These are phyloP conservation scores for Halictus quadricinctus DNA, from an alignment of 2,888 invertebrate genomes.

Conservation along the genomic window DNA sequence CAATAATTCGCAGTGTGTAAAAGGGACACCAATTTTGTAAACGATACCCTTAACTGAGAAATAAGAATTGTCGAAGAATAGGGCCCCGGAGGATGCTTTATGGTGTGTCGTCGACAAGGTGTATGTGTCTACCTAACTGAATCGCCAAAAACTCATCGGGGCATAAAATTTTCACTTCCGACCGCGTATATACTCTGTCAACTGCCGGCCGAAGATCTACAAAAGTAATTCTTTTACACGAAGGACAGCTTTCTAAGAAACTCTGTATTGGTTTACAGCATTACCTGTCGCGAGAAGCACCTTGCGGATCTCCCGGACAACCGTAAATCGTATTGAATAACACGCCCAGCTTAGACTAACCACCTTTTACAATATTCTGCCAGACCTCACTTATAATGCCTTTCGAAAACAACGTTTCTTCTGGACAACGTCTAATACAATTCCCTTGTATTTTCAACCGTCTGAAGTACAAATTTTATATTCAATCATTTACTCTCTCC, in stretches of 20 bases:
- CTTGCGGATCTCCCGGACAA: slow-evolving; percentile 59
- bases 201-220: slow-evolving; percentile 13
- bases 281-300: slow-evolving; percentile 76
- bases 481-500: neutral
- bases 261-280: slow-evolving; percentile 72
- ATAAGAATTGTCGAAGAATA: slow-evolving; percentile 3
- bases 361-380: slow-evolving; percentile 7
- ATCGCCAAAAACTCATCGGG: slow-evolving; percentile 9
- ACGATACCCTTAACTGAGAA: neutral
- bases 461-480: neutral
- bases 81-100: slow-evolving; percentile 8
- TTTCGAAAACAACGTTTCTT: neutral
- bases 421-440: neutral
- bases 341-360: slow-evolving; percentile 9
- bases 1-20: neutral
- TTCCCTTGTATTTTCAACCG: neutral
- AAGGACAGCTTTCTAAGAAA: slow-evolving; percentile 57
- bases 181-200: slow-evolving; percentile 5
- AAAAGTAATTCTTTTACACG: slow-evolving; percentile 32
- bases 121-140: neutral
- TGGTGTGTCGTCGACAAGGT: slow-evolving; percentile 31
- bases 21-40: neutral
- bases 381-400: slow-evolving; percentile 10
- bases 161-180: slow-evolving; percentile 48
- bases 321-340: slow-evolving; percentile 22